These are phyloP conservation scores for Timandra comae DNA, from an alignment of 2,888 invertebrate species.

Conservation along the genomic window DNA sequence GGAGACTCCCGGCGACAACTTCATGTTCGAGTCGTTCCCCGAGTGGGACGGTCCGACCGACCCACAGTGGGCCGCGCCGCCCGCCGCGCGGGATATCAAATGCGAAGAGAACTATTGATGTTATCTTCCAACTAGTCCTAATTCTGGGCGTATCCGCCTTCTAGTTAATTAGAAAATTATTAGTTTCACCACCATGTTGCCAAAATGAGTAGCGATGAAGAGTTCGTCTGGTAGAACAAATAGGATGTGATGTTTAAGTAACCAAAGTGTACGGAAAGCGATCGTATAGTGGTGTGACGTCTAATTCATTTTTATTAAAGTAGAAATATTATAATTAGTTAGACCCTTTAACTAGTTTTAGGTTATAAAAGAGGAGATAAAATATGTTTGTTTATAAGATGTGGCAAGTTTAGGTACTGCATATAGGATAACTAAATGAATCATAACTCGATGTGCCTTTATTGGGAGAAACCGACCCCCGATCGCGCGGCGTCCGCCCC, in stretches of 20 bases:
- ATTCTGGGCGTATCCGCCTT: slow-evolving; percentile 54
- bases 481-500: slow-evolving; percentile 58
- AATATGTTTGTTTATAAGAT: slow-evolving; percentile 44
- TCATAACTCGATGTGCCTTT: slow-evolving; percentile 75
- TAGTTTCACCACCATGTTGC: slow-evolving; percentile 74
- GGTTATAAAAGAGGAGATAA: slow-evolving; percentile 46
- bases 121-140: slow-evolving; percentile 48
- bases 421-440: slow-evolving; percentile 59
- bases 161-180: slow-evolving; percentile 67
- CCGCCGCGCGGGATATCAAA: slow-evolving; percentile 60
- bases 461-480: slow-evolving; percentile 64
- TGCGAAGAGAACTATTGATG: slow-evolving; percentile 67
- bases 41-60: slow-evolving; percentile 63
- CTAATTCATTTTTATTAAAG: slow-evolving; percentile 55
- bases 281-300: slow-evolving; percentile 68
- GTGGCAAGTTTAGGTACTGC: slow-evolving; percentile 54
- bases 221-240: slow-evolving; percentile 57
- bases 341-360: slow-evolving; percentile 67
- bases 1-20: slow-evolving; percentile 50
- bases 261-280: slow-evolving; percentile 56
- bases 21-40: slow-evolving; percentile 56
- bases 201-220: slow-evolving; percentile 64
- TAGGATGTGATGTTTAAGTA: slow-evolving; percentile 67
- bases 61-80: slow-evolving; percentile 57
- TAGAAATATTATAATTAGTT: slow-evolving; percentile 43